A percentile compares a stretch with the other conserved stretches of the same genome.
Conservation (phyloP, 1,140 invertebrate genomes). For the Brachionus manjavacas region DNA sequence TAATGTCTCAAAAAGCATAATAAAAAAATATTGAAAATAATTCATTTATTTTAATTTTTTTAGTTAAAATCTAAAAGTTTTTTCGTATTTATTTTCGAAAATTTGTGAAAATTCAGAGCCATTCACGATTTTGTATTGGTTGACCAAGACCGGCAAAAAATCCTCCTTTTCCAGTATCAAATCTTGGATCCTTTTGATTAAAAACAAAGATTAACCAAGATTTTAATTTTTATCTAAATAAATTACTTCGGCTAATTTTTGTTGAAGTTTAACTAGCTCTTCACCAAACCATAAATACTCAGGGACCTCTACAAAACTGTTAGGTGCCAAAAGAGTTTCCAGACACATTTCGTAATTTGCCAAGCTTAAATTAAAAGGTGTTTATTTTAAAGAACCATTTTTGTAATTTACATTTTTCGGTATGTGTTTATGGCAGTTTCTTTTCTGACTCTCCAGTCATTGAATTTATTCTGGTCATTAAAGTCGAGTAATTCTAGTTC, state of each 20-base stretch:
- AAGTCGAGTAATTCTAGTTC: slow-evolving; percentile 29
- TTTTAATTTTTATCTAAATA: not conserved
- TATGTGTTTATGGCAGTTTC: slow-evolving; percentile 40
- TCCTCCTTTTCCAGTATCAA: not conserved
- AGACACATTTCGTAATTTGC: slow-evolving; percentile 1
- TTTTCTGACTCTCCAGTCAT: slow-evolving; percentile 41
- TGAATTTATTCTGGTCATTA: slow-evolving; percentile 19
- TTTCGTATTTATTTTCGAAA: not conserved
- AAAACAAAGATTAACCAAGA: not conserved
- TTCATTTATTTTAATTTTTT: slow-evolving; percentile 11
- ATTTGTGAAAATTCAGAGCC: not conserved
- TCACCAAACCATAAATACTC: slow-evolving; percentile 38
- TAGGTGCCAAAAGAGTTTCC: not conserved
- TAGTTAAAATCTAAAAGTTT: slow-evolving; percentile 24
- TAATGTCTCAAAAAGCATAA: not conserved
- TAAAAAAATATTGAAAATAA: not conserved
- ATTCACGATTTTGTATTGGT: slow-evolving; percentile 1
- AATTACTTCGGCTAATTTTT: slow-evolving; percentile 20
- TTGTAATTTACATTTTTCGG: slow-evolving; percentile 20
- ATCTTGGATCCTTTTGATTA: not conserved
- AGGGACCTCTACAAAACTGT: slow-evolving; percentile 1
- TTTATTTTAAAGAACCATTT: not conserved
- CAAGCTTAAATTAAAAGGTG: not conserved
- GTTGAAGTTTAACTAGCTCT: not conserved
- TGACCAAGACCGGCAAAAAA: not conserved